Evolutionary conservation across 2,113 vertebrate species (phyloP).

Genomic region (Spheniscus mendiculus): DNA sequence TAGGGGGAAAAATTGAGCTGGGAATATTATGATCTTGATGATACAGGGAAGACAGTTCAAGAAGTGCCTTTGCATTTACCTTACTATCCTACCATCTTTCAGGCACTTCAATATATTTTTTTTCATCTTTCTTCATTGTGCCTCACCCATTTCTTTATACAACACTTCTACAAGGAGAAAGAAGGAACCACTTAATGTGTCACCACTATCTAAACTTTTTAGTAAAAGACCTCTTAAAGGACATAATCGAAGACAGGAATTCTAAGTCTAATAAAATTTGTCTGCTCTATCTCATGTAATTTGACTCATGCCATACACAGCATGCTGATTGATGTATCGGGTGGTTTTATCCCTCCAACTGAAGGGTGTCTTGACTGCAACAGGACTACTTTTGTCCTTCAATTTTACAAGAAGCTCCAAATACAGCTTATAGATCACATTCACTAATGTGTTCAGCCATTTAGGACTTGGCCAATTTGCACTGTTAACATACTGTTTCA

Average conservation of each 20-base stretch:
- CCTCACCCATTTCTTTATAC: background rate
- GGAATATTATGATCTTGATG: background rate
- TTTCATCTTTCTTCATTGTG: background rate
- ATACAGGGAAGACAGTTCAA: background rate
- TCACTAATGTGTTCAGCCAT: background rate
- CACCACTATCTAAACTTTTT: background rate
- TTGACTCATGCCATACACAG: background rate
- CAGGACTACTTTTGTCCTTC: background rate
- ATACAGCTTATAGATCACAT: background rate
- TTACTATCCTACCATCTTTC: background rate
- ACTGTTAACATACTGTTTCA: background rate
- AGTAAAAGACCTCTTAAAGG: background rate
- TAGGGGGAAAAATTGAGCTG: fast-evolving
- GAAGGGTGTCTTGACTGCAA: background rate
- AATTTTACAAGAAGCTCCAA: background rate
- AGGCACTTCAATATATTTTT: background rate
- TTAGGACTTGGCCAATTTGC: background rate
- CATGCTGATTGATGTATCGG: background rate
- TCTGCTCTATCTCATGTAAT: background rate
- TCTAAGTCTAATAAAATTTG: background rate
- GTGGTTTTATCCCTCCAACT: background rate
- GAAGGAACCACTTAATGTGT: background rate
- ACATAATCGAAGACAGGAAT: background rate
- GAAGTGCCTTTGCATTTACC: background rate
- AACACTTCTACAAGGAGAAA: background rate